Evolutionary conservation across 2,888 invertebrate species (phyloP), one percentile per base, ranked within the genome.

Genomic region (Notodonta dromedarius): DNA sequence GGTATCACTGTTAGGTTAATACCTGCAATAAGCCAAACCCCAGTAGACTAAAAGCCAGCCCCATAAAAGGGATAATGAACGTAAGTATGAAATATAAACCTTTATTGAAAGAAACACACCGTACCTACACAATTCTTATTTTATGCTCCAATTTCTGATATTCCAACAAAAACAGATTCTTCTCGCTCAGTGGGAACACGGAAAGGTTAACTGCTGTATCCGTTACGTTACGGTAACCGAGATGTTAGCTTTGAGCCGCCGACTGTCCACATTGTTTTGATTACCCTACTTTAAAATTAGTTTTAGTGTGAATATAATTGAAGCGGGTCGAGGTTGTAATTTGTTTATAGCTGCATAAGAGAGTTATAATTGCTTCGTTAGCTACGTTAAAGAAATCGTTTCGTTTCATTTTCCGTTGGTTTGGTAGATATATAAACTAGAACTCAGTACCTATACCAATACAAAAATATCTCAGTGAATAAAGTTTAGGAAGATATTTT

Each of bases 151-250:
- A 58, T 68, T 74, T 62, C 40, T 52, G 65, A 69, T 56, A 42
- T 58, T 60, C 60, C 54, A 58, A 54, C 24, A 63, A 65, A 60
- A 67, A 69, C 62, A 56, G 63, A 72, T 80, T 79, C 62, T 65
- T 61, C 72, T 66, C 72, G 71, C 80, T 72, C 73, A 68, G 66
- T 74, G 71, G 75, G 78, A 79, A 84, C 77, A 70, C 74, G 76
- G 76, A 85, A 80, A 86, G 85, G 85, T 87, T 83, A 84, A 73
- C 65, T 67, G 35, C 65, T 67, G 35, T 57, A 55, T 56, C 88
- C 87, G 88, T 85, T 88, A 88, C 65, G 58, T 86, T 87, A 83
- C 86, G 85, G 87, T 87, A 80, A 82, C 70, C 65, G 62, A 54
- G 68, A 76, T 73, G 65, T 70, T 75, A 57, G 58, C 65, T 63